phyloP scores from a whole-genome alignment of 1,140 invertebrate species.

The Mylabris phalerata region DNA sequence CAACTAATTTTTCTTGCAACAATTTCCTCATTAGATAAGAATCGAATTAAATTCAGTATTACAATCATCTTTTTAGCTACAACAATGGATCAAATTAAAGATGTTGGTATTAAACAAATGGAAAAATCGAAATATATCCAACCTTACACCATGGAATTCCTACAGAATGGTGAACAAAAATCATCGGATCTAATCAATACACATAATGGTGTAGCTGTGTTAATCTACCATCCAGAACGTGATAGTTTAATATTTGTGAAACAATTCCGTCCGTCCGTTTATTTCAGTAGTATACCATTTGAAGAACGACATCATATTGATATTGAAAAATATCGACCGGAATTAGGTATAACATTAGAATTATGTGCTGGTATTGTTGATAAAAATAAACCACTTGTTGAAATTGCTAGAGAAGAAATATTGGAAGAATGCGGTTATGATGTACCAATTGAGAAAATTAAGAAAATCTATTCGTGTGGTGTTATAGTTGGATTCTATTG shows the following conservation, averaged over 20 bases:
- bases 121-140: constrained; percentile 65
- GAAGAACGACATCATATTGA: constrained; percentile 57
- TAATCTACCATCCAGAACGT: constrained; percentile 63
- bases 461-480: constrained; percentile 59
- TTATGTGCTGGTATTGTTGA: constrained; percentile 94
- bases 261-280: constrained; percentile 86
- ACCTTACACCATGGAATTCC: constrained; percentile 59
- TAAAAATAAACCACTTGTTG: constrained; percentile 65
- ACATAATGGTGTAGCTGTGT: constrained; percentile 72
- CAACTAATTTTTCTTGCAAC: too few relatives aligned
- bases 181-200: constrained; percentile 64
- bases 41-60: too few relatives aligned
- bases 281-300: constrained; percentile 52
- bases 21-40: too few relatives aligned
- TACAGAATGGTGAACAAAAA: constrained; percentile 58
- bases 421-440: constrained; percentile 94
- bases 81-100: constrained; percentile 33
- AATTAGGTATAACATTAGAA: constrained; percentile 77
- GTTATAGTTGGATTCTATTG: constrained; percentile 80
- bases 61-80: too few relatives aligned
- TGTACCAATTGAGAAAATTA: constrained; percentile 62
- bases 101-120: constrained; percentile 43
- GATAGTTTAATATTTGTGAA: constrained; percentile 79
- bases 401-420: constrained; percentile 85
- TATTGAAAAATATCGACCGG: constrained; percentile 62